Evolutionary conservation across 2,888 invertebrate species (phyloP).

Genomic region (Rhagium mordax): DNA sequence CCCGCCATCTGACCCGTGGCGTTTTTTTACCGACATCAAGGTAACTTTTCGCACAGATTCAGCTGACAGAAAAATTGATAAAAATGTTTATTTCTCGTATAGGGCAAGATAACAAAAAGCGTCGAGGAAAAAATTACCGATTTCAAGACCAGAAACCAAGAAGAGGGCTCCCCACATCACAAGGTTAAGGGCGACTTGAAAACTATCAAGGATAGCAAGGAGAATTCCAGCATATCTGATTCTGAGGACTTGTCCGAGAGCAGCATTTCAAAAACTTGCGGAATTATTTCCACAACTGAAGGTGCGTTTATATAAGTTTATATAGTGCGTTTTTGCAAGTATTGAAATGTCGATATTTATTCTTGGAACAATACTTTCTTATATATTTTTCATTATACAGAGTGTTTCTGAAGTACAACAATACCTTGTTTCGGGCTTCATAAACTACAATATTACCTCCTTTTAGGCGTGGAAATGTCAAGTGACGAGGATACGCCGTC

Average conservation of each 20-base stretch:
- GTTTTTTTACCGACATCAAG: constrained; percentile 80
- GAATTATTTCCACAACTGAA: constrained; percentile 67
- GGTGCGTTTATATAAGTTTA: constrained; percentile 52
- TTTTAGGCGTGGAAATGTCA: constrained; percentile 70
- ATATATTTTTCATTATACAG: too few species aligned
- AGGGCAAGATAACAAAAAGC: constrained; percentile 83
- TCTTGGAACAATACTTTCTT: too few species aligned
- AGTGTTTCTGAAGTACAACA: too few species aligned
- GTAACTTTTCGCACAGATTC: constrained; percentile 53
- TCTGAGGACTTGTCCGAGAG: constrained; percentile 73
- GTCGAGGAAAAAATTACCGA: constrained; percentile 84
- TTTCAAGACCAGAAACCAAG: constrained; percentile 71
- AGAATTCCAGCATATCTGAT: constrained; percentile 78
- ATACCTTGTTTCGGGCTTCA: too few species aligned
- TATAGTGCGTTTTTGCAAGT: too few species aligned
- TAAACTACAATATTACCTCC: not conserved
- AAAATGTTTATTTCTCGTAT: constrained; percentile 32
- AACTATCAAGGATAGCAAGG: constrained; percentile 70
- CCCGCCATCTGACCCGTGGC: constrained; percentile 79
- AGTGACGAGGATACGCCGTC: constrained; percentile 69
- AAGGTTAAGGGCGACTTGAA: constrained; percentile 63
- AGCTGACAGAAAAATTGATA: too few species aligned
- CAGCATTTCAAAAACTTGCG: constrained; percentile 68
- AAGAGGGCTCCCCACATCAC: constrained; percentile 61
- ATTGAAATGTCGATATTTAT: too few species aligned